phyloP scores from a whole-genome alignment of 1,140 invertebrate genomes.

The Apis cerana region DNA sequence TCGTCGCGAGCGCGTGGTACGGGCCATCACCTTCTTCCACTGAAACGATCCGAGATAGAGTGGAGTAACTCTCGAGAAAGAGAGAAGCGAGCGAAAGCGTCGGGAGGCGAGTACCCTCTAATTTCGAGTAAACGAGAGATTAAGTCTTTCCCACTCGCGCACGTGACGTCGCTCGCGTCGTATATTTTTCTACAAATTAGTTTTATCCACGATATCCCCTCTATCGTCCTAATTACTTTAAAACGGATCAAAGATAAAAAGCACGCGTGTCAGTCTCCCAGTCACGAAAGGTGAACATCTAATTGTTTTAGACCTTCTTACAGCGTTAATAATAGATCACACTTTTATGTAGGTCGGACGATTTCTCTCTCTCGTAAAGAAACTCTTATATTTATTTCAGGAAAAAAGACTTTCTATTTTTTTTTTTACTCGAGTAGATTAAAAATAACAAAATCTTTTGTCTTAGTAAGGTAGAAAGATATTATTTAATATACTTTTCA shows the following conservation, averaged over 20 bases:
- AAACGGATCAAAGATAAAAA: constrained; percentile 31
- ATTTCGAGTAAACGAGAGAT: not conserved
- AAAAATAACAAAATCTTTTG: not conserved
- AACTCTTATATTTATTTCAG: not conserved
- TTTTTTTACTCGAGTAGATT: not conserved
- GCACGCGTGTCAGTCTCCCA: not conserved
- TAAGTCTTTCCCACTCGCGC: not conserved
- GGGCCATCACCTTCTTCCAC: constrained; percentile 76
- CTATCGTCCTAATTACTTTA: constrained; percentile 18
- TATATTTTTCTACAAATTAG: constrained; percentile 14
- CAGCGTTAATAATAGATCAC: constrained; percentile 29
- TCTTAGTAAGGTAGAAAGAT: not conserved
- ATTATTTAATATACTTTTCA: not conserved
- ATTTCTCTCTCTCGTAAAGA: not conserved
- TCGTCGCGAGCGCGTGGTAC: constrained; percentile 75
- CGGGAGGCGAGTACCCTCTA: too few species aligned
- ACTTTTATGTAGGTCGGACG: constrained; percentile 7
- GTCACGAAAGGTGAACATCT: constrained; percentile 35
- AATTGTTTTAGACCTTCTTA: constrained; percentile 13
- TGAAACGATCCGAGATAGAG: constrained; percentile 1
- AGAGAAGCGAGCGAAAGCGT: too few species aligned
- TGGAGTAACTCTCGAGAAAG: too few species aligned
- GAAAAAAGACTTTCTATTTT: not conserved
- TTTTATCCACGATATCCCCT: not conserved
- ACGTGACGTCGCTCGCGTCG: not conserved